Percentiles rank a stretch among this genome's conserved stretches.
Conservation (phyloP, 1,140 invertebrate genomes). For the Coboldia fuscipes region DNA sequence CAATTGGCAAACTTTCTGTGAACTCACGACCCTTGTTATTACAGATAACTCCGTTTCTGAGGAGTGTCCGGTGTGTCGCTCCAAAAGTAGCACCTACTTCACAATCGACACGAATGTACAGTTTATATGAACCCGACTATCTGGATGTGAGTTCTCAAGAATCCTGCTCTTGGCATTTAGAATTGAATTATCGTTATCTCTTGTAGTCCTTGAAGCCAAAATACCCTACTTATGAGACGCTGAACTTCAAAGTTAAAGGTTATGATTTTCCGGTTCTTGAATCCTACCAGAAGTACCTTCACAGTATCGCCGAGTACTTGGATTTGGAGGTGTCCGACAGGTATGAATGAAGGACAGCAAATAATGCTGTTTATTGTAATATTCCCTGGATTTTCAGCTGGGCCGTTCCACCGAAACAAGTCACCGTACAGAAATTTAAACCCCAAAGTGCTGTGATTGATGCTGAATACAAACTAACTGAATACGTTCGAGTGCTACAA, state of each 20-base stretch:
- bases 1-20: too few species aligned
- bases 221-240: slow-evolving; percentile 42
- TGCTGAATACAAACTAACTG: slow-evolving; percentile 43
- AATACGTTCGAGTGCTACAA: slow-evolving; percentile 43
- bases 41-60: too few species aligned
- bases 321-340: slow-evolving; percentile 53
- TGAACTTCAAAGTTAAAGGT: slow-evolving; percentile 61
- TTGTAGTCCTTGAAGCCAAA: slow-evolving; percentile 37
- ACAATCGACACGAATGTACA: slow-evolving; percentile 14
- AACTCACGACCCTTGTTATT: too few species aligned
- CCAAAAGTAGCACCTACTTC: too few species aligned
- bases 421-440: slow-evolving; percentile 45
- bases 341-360: slow-evolving; percentile 21
- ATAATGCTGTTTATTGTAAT: slow-evolving; percentile 2
- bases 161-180: slow-evolving; percentile 1
- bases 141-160: slow-evolving; percentile 22
- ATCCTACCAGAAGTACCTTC: slow-evolving; percentile 52
- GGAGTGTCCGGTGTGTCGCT: too few species aligned
- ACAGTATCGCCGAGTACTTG: slow-evolving; percentile 45
- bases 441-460: slow-evolving; percentile 38
- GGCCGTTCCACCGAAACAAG: slow-evolving; percentile 42
- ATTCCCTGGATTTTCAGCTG: slow-evolving; percentile 29
- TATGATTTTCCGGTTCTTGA: slow-evolving; percentile 67
- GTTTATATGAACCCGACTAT: slow-evolving; percentile 31
- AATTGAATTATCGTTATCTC: not conserved